A percentile compares a stretch with the other conserved stretches of the same genome.
These are phyloP conservation scores for Cryptoprocta ferox DNA, from an alignment of 2,797 vertebrate species.

Conservation along the genomic window DNA sequence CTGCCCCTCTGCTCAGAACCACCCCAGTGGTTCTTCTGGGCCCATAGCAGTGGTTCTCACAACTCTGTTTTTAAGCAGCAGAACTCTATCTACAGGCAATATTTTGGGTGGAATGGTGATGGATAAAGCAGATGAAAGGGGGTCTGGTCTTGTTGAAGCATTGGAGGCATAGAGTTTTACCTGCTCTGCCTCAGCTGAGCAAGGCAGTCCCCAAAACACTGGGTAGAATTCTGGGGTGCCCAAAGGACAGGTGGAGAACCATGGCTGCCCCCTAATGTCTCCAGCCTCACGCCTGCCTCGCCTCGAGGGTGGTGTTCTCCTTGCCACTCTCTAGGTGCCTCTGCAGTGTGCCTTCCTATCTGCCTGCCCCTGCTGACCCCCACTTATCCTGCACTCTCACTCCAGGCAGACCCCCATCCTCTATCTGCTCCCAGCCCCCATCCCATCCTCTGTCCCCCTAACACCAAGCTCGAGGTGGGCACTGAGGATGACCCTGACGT, in stretches of 20 bases:
- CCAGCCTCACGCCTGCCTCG: not conserved
- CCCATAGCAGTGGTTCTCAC: not conserved
- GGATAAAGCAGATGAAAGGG: not conserved
- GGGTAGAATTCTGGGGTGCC: not conserved
- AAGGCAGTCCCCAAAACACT: not conserved
- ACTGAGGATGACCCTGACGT: not conserved
- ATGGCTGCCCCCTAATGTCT: not conserved
- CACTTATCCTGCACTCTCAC: not conserved
- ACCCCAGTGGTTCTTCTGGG: fast-evolving
- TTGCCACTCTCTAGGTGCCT: not conserved
- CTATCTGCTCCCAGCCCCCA: not conserved
- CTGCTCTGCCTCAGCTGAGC: not conserved
- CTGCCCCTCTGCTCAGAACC: not conserved
- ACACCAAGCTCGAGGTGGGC: not conserved
- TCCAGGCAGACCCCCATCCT: not conserved
- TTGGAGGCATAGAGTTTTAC: not conserved
- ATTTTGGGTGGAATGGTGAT: not conserved
- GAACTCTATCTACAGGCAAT: not conserved
- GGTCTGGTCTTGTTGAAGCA: not conserved
- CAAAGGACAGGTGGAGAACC: not conserved
- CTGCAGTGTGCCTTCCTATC: not conserved
- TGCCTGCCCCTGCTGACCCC: not conserved
- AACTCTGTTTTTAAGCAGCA: not conserved
- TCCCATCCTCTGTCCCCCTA: not conserved
- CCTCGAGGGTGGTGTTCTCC: not conserved